Conservation (phyloP, 2,888 invertebrate species). For the Torymus aiolomorphi region DNA sequence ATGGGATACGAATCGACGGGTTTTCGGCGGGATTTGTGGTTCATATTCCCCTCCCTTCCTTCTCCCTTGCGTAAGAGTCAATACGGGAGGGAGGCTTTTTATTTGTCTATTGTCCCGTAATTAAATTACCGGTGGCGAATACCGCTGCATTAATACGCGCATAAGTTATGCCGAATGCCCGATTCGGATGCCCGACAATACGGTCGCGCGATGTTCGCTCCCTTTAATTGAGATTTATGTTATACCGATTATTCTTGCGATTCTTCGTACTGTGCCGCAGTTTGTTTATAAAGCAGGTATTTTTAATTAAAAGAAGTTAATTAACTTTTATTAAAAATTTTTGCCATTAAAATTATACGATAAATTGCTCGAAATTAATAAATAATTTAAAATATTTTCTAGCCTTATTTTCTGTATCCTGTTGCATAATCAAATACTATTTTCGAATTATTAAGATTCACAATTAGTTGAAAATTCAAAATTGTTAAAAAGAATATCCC, state of each 20-base stretch:
- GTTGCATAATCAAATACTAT: too few species aligned
- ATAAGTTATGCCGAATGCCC: not conserved
- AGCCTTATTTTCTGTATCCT: too few species aligned
- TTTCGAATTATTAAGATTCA: too few species aligned
- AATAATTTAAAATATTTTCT: too few species aligned
- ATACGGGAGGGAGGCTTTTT: not conserved
- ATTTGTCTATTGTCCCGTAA: slow-evolving; percentile 1
- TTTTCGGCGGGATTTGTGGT: slow-evolving; percentile 11
- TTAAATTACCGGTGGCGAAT: slow-evolving; percentile 24
- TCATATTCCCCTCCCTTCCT: not conserved
- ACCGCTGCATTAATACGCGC: not conserved
- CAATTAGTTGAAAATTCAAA: too few species aligned
- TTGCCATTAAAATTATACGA: too few species aligned
- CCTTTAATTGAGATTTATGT: too few species aligned
- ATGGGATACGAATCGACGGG: slow-evolving; percentile 12
- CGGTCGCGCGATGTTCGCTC: not conserved
- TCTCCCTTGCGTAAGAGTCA: not conserved
- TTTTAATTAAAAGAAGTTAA: too few species aligned
- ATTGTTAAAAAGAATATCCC: too few species aligned
- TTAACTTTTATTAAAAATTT: too few species aligned
- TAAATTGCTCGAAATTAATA: too few species aligned
- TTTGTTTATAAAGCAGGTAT: not conserved
- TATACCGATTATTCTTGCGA: not conserved
- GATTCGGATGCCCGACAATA: not conserved
- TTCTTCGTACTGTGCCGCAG: not conserved